These are phyloP conservation scores for Neotoma lepida DNA, from an alignment of 2,113 vertebrate species.

Conservation along the genomic window DNA sequence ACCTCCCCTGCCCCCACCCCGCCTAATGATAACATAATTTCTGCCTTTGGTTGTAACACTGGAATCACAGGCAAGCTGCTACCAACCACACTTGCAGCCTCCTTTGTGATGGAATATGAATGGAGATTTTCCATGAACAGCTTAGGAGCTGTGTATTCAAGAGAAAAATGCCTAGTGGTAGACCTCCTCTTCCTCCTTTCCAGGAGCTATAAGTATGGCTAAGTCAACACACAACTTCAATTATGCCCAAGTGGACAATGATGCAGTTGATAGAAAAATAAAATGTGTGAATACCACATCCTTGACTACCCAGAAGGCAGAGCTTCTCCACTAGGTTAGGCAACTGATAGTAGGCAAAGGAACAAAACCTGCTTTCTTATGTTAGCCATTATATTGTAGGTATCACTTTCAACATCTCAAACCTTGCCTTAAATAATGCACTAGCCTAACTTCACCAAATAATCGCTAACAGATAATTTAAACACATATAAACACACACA, in stretches of 20 bases:
- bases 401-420: not conserved
- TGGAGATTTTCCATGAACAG: not conserved
- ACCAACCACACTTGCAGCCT: not conserved
- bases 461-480: not conserved
- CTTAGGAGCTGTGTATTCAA: not conserved
- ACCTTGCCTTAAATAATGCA: not conserved
- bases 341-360: not conserved
- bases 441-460: slow-evolving; percentile 18
- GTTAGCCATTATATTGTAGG: not conserved
- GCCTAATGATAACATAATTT: not conserved
- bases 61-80: not conserved
- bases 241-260: not conserved
- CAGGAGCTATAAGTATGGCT: not conserved
- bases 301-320: not conserved
- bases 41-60: not conserved
- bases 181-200: not conserved
- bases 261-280: not conserved
- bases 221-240: not conserved
- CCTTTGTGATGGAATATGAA: not conserved
- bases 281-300: not conserved
- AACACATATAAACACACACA: not conserved
- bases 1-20: too few relatives aligned
- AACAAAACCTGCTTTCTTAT: not conserved
- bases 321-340: not conserved
- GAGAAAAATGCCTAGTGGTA: slow-evolving; percentile 4